Evolutionary conservation across 2,888 invertebrate species (phyloP).

Genomic region (Camponotus fellah): DNA sequence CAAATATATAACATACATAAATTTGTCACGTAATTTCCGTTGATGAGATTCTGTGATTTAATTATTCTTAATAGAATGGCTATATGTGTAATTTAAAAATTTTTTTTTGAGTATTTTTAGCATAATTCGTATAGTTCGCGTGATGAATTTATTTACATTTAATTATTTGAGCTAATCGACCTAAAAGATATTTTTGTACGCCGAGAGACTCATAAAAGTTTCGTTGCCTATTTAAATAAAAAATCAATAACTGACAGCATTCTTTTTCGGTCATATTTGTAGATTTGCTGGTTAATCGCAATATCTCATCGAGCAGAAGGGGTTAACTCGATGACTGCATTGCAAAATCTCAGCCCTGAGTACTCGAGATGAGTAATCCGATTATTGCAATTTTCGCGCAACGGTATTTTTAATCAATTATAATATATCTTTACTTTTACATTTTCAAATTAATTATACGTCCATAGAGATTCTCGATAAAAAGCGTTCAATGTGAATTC

Average conservation of each 20-base stretch:
- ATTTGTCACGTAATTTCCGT: constrained; percentile 7
- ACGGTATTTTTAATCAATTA: not conserved
- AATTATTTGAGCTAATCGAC: constrained; percentile 33
- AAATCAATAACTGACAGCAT: not conserved
- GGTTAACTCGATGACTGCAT: constrained; percentile 22
- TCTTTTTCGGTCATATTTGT: not conserved
- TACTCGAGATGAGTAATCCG: constrained; percentile 19
- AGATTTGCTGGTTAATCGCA: not conserved
- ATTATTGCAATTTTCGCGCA: not conserved
- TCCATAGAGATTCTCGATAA: not conserved
- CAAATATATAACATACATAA: constrained; percentile 28
- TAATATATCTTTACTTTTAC: not conserved
- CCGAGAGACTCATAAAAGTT: constrained; percentile 17
- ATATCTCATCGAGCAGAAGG: constrained; percentile 31
- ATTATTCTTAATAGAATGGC: not conserved
- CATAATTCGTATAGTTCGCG: not conserved
- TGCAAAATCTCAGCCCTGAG: constrained; percentile 30
- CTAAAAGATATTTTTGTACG: not conserved
- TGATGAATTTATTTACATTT: constrained; percentile 13
- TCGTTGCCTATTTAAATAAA: not conserved
- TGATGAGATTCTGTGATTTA: constrained; percentile 3
- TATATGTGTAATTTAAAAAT: constrained; percentile 6
- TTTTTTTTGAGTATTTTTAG: not conserved
- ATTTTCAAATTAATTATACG: not conserved
- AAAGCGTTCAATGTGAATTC: not conserved